A percentile compares a stretch with the other conserved stretches of the same genome.
Conservation (phyloP, 1,140 invertebrate species). For the Cydia pomonella region DNA sequence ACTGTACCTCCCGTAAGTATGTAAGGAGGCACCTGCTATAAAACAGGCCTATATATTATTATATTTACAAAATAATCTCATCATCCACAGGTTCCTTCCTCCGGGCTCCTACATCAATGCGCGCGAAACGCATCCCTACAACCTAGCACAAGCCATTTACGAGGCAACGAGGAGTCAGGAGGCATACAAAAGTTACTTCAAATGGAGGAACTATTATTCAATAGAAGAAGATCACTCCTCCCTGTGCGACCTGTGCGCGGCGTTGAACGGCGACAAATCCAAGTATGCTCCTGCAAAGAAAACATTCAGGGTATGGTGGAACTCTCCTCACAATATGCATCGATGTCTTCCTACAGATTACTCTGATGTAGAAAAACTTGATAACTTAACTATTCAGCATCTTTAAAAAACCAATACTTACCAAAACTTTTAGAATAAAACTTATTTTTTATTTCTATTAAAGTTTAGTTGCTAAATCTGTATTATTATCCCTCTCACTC, state of each 20-base stretch:
- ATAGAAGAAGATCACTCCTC: constrained; percentile 37
- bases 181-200: constrained; percentile 50
- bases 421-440: constrained; percentile 36
- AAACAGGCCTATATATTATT: not conserved
- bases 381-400: constrained; percentile 34
- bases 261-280: constrained; percentile 37
- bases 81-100: constrained; percentile 54
- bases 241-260: constrained; percentile 52
- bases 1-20: no score
- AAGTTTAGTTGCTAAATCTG: constrained; percentile 16
- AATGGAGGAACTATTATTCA: constrained; percentile 56
- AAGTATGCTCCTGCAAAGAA: constrained; percentile 32
- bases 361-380: constrained; percentile 35
- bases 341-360: constrained; percentile 41
- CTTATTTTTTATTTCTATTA: constrained; percentile 13
- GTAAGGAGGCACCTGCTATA: no score
- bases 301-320: constrained; percentile 54
- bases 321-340: constrained; percentile 43
- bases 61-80: not conserved
- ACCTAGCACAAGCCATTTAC: constrained; percentile 51
- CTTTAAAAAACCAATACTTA: constrained; percentile 7
- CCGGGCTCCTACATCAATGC: constrained; percentile 60
- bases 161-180: constrained; percentile 42
- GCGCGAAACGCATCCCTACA: constrained; percentile 47
- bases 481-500: constrained; percentile 34